These are phyloP conservation scores for Actinia equina DNA, from an alignment of 64 coral and sea anemone species.

Conservation along the genomic window DNA sequence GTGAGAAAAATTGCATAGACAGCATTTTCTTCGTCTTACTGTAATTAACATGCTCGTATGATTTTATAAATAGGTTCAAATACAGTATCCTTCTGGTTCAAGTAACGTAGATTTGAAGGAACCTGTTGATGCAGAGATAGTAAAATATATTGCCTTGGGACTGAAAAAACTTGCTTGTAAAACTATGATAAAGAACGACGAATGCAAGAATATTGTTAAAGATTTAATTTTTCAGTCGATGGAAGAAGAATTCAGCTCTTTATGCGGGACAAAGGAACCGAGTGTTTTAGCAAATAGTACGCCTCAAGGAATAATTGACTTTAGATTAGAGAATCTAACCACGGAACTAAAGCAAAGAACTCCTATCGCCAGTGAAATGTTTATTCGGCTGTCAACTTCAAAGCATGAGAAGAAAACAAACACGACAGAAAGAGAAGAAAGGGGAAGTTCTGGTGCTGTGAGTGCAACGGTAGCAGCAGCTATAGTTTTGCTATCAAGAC, in stretches of 20 bases:
- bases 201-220: conserved; percentile 27
- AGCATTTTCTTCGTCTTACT: too few species aligned
- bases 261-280: conserved; percentile 9
- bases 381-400: conserved; percentile 31
- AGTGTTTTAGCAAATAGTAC: conserved; percentile 27
- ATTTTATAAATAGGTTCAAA: background rate
- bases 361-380: conserved; percentile 28
- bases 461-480: conserved; percentile 9
- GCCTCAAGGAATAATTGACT: conserved; percentile 16
- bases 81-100: conserved; percentile 6
- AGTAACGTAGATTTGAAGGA: conserved; percentile 1
- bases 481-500: conserved; percentile 42
- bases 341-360: conserved; percentile 40
- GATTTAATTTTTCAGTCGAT: background rate
- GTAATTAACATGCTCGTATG: too few species aligned
- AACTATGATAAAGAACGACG: conserved; percentile 18
- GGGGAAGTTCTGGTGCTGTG: background rate
- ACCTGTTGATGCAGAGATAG: conserved; percentile 14
- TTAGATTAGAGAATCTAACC: conserved; percentile 24
- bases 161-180: background rate
- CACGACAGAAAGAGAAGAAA: background rate
- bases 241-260: conserved; percentile 32
- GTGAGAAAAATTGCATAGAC: too few species aligned
- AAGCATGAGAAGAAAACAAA: conserved; percentile 10
- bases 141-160: conserved; percentile 42